Conservation (phyloP, 2,113 vertebrate species). For the Tupaia chinensis region DNA sequence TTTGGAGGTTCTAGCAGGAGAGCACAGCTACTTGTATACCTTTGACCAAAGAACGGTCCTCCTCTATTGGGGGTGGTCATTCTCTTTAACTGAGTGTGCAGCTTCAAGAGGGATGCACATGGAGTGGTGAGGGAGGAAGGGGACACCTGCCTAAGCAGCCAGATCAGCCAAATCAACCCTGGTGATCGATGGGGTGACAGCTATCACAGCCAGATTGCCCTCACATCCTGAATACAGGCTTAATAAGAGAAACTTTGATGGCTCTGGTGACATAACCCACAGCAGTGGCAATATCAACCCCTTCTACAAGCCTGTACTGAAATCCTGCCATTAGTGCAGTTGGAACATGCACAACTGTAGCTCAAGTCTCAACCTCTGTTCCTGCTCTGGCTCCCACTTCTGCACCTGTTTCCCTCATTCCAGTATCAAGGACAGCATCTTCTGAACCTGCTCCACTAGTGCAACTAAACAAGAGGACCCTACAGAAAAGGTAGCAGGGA, state of each 20-base stretch:
- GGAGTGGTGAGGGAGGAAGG: too few species aligned
- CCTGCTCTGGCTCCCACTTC: constrained; percentile 74
- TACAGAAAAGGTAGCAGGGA: constrained; percentile 81
- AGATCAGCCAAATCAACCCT: too few species aligned
- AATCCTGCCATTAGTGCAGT: constrained; percentile 48
- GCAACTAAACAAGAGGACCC: constrained; percentile 83
- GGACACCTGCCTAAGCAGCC: too few species aligned
- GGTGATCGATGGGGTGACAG: too few species aligned
- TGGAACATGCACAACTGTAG: constrained; percentile 57
- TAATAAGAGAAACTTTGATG: constrained; percentile 94
- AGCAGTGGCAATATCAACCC: constrained; percentile 75
- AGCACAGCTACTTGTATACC: too few species aligned
- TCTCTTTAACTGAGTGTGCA: too few species aligned
- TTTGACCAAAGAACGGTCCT: too few species aligned
- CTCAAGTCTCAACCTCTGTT: constrained; percentile 78
- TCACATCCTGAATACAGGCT: constrained; percentile 93
- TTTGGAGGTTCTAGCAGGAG: too few species aligned
- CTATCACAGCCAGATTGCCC: constrained; percentile 51
- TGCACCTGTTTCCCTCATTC: constrained; percentile 67
- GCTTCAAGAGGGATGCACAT: too few species aligned
- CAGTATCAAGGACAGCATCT: constrained; percentile 72
- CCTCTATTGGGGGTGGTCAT: too few species aligned
- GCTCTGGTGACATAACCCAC: constrained; percentile 94
- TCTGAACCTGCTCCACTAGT: constrained; percentile 79
- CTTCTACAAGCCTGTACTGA: constrained; percentile 72